Evolutionary conservation across 2,888 invertebrate genomes (phyloP), one percentile per base, ranked within the genome.

Genomic region (Erpobdella octoculata): DNA sequence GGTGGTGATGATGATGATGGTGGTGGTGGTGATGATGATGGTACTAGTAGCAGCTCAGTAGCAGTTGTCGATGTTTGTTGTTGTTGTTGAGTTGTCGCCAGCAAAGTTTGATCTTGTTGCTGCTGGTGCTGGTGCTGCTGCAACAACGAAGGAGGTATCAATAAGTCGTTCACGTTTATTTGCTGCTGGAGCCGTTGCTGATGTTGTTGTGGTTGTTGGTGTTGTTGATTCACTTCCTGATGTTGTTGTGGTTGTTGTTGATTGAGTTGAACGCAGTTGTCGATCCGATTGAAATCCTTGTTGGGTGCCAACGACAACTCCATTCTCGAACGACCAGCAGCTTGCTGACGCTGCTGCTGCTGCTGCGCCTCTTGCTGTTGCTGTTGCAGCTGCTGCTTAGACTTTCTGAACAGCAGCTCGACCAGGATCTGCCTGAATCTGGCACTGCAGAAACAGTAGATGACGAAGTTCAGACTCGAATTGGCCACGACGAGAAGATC

Each of bases 401-500:
- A 69, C 25, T 53, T 53, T 33, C n/a, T 25, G 35, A 75, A 77
- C 33, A 77, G 33, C 38, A 75, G 67, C 4, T 68, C 59, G 28
- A 73, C 18, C 28, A 77, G 70, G 25, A 74, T 77, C 59, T 76
- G 74, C 25, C 77, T 36, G 71, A 77, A 77, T 33, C 70, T 66
- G 8, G 67, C 71, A 41, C 74, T 75, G 71, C 77, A 77, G 64
- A 77, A 76, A 66, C 77, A 77, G 73, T 77, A 77, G 64, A 77
- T 75, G 61, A 77, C 70, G 70, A 77, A 77, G 73, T 77, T 77
- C 38, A 75, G 48, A 36, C 76, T 73, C n/a, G 75, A 74, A 53
- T 77, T 77, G 6, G 74, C 73, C 12, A 77, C 77, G 58, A 77
- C 75, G 36, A 77, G 59, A 28, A 77, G 66, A 65, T 77, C 77